These are phyloP conservation scores for Lasius fuliginosus DNA, from an alignment of 2,888 invertebrate genomes.

Conservation along the genomic window DNA sequence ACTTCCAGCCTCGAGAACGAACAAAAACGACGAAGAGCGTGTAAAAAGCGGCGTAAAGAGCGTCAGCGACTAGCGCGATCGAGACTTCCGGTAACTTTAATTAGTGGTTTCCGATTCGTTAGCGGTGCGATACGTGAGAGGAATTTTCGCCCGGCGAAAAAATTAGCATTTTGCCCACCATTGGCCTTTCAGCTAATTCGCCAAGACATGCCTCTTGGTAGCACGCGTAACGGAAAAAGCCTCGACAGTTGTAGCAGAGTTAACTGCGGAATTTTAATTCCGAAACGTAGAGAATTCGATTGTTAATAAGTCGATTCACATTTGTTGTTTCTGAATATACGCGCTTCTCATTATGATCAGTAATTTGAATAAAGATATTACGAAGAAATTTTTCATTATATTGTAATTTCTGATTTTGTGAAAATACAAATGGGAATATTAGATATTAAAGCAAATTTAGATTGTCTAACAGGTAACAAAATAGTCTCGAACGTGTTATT, in stretches of 20 bases:
- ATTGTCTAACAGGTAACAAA: background rate
- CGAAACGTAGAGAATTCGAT: background rate
- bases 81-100: conserved; percentile 76
- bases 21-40: conserved; percentile 26
- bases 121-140: conserved; percentile 76
- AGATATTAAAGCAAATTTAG: background rate
- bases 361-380: background rate
- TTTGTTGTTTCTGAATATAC: background rate
- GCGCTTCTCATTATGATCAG: background rate
- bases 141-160: conserved; percentile 70
- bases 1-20: conserved; percentile 18
- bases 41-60: conserved; percentile 45
- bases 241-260: background rate
- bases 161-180: conserved; percentile 76
- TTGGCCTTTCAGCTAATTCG: conserved; percentile 68
- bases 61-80: conserved; percentile 65
- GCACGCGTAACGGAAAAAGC: conserved; percentile 2
- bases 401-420: background rate
- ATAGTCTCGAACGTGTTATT: conserved; percentile 59
- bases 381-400: background rate
- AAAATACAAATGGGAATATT: background rate
- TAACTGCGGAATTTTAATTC: conserved; percentile 21
- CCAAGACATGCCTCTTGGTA: conserved; percentile 64
- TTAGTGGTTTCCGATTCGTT: conserved; percentile 79
- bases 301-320: conserved; percentile 6